phyloP scores from a whole-genome alignment of 2,888 invertebrate genomes.

The Chalcosyrphus nemorum region DNA sequence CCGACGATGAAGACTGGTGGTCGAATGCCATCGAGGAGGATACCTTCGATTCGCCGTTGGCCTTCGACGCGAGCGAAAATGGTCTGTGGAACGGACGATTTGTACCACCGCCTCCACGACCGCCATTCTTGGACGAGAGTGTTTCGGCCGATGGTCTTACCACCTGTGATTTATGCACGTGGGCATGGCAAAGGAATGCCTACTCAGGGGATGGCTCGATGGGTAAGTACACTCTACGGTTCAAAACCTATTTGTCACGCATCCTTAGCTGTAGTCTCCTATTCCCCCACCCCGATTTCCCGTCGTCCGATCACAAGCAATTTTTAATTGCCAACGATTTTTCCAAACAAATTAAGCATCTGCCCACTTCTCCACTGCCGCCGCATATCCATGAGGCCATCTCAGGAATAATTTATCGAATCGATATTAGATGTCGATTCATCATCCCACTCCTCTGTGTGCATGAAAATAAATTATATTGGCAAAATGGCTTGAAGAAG shows the following conservation, averaged over 20 bases:
- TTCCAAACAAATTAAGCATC: conserved; percentile 71
- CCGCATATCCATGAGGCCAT: conserved; percentile 43
- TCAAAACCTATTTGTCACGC: conserved; percentile 69
- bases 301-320: not conserved
- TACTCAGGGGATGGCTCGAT: conserved; percentile 84
- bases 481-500: conserved; percentile 47
- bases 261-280: conserved; percentile 51
- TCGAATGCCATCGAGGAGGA: conserved; percentile 82
- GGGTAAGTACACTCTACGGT: conserved; percentile 82
- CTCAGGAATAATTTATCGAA: conserved; percentile 77
- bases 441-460: conserved; percentile 76
- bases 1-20: conserved; percentile 81
- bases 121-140: conserved; percentile 86
- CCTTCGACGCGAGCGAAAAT: conserved; percentile 82
- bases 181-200: conserved; percentile 86
- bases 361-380: conserved; percentile 55
- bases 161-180: conserved; percentile 89
- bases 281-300: not conserved
- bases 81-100: conserved; percentile 83
- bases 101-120: conserved; percentile 87
- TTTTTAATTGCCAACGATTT: conserved; percentile 72
- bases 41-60: conserved; percentile 82
- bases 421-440: conserved; percentile 81
- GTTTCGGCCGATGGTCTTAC: conserved; percentile 87
- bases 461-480: conserved; percentile 64